A percentile compares a stretch with the other conserved stretches of the same genome.
Evolutionary conservation across 2,888 invertebrate species (phyloP).

Genomic region (Xanthia icteritia): DNA sequence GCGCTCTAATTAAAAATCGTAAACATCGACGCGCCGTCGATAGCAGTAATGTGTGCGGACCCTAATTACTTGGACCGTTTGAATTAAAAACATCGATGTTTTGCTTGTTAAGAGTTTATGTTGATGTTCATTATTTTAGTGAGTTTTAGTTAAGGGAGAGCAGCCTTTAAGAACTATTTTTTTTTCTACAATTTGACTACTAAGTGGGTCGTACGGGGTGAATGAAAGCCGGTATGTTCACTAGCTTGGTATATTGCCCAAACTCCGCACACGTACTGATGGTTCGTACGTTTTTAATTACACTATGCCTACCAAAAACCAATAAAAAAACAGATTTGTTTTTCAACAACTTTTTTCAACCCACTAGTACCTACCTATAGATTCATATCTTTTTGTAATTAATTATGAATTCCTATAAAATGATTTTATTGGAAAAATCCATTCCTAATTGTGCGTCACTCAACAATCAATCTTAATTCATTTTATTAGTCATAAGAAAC

Average conservation of each 20-base stretch:
- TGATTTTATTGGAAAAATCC: neutral
- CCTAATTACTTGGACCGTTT: constrained; percentile 65
- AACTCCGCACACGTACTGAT: neutral
- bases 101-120: constrained; percentile 51
- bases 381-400: neutral
- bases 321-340: neutral
- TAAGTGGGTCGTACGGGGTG: no score
- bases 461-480: neutral
- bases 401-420: no score
- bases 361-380: neutral
- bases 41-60: constrained; percentile 66
- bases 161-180: neutral
- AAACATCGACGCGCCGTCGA: constrained; percentile 72
- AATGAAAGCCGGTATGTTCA: no score
- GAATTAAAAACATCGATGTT: constrained; percentile 62
- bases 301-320: neutral
- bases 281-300: neutral
- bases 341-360: neutral
- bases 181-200: neutral
- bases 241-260: no score
- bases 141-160: neutral
- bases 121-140: constrained; percentile 42
- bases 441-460: neutral
- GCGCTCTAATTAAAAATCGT: constrained; percentile 82
- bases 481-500: neutral